Evolutionary conservation across 1,140 invertebrate species (phyloP), one percentile per base, ranked within the genome.

Genomic region (Hestina assimilis): DNA sequence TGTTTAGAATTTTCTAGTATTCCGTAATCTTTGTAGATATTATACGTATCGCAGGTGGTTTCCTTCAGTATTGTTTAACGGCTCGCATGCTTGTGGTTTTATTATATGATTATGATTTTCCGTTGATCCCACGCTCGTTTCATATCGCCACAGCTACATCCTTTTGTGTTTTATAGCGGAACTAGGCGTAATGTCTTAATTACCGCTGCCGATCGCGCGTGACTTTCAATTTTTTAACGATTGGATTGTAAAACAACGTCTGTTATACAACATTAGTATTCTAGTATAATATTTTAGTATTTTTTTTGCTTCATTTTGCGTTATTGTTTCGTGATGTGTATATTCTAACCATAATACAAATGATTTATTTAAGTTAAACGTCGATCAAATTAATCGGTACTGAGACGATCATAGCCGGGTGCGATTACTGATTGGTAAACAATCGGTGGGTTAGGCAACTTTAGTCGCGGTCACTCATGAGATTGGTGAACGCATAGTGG

Each of bases 41-140:
- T 35, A 38, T 38, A 15, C n/a, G 20, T 21, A 19, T 50, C 47
- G 2, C 14, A 11, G 14, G 20, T 38, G 7, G 40, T 50, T 35
- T 50, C 47, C 47, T 48, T 23, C 28, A 1, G 33, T 23, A 26
- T 50, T 38, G 47, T 38, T 33, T 50, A 35, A 50, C 47, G 21
- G 11, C 47, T 15, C 14, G 47, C 23, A 50, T 38, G 33, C 33
- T 26, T 15, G 47, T 21, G 33, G 33, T 50, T 50, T 50, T 50
- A 50, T 50, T 50, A 50, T 50, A 50, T 50, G 47, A 50, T 50
- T 50, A 50, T 40, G 19, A 33, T 9, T 50, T 50, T 38, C 47
- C 47, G 47, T 21, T 50, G 17, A 48, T 46, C 45, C 45, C 45
- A 48, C 45, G 45, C 45, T 29, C 29, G 45, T 15, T 45, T 48